A percentile compares a stretch with the other conserved stretches of the same genome.
phyloP scores from a whole-genome alignment of 2,113 vertebrate genomes.

The Formicarius rufipectus region DNA sequence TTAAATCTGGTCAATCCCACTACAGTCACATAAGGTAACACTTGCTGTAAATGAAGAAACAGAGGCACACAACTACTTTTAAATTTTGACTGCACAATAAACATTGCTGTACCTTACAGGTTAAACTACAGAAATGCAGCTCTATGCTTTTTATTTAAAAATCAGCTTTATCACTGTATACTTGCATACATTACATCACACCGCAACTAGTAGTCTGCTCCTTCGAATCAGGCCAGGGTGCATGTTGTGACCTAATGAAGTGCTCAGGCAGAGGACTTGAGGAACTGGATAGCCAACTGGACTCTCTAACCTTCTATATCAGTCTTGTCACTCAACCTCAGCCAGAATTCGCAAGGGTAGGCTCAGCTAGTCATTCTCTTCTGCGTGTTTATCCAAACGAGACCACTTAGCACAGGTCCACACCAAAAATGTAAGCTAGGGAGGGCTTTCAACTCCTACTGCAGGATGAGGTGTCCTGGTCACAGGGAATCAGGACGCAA shows the following conservation, averaged over 20 bases:
- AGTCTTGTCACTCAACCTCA: not conserved
- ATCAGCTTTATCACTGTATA: not conserved
- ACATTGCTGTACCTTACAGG: not conserved
- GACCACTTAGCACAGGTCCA: not conserved
- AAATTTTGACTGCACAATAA: not conserved
- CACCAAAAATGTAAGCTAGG: rapidly evolving
- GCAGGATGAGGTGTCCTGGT: not conserved
- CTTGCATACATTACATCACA: rapidly evolving
- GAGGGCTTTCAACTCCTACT: not conserved
- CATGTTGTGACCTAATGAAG: not conserved
- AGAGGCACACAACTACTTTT: not conserved
- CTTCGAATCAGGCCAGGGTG: not conserved
- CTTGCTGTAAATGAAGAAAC: not conserved
- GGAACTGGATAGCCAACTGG: not conserved
- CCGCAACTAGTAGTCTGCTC: rapidly evolving
- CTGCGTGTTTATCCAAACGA: rapidly evolving
- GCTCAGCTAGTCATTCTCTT: not conserved
- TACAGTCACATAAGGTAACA: not conserved
- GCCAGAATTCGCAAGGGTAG: rapidly evolving
- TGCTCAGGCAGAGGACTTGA: not conserved
- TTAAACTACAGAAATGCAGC: not conserved
- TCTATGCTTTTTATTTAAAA: not conserved
- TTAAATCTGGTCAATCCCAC: not conserved
- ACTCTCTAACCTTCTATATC: too few species aligned
- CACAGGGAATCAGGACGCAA: not conserved